Conservation (phyloP, 2,797 vertebrate species). For the Sebastolobus altivelis region DNA sequence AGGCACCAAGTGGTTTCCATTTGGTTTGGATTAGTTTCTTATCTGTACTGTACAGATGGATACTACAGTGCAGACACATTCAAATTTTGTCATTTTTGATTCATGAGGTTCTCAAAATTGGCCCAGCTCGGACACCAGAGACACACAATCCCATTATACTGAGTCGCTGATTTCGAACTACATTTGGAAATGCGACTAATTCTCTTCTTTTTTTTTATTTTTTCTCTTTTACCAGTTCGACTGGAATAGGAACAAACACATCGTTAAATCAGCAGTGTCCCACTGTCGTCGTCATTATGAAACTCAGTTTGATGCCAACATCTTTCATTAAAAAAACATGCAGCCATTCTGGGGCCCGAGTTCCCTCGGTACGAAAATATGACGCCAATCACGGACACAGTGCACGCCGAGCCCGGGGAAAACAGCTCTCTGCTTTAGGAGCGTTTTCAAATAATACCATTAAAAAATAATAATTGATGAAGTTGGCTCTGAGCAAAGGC, state of each 20-base stretch:
- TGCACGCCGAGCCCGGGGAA: conserved; percentile 36
- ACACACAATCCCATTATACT: conserved; percentile 51
- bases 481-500: conserved; percentile 71
- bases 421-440: conserved; percentile 50
- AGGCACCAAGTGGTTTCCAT: conserved; percentile 46
- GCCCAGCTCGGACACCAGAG: conserved; percentile 55
- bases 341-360: conserved; percentile 23
- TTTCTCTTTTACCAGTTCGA: conserved; percentile 36
- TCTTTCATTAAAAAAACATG: conserved; percentile 70
- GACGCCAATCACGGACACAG: conserved; percentile 50
- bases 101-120: conserved; percentile 52
- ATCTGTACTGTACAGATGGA: conserved; percentile 73
- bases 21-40: conserved; percentile 72
- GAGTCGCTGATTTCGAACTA: conserved; percentile 54
- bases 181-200: conserved; percentile 50
- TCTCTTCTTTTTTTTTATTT: not conserved
- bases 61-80: conserved; percentile 54
- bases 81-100: conserved; percentile 57
- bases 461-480: conserved; percentile 76
- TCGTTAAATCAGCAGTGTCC: conserved; percentile 65
- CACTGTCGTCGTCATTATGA: conserved; percentile 55
- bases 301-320: conserved; percentile 56
- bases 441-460: conserved; percentile 64
- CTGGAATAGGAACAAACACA: conserved; percentile 64
- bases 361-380: conserved; percentile 42